A percentile compares a stretch with the other conserved stretches of the same genome.
Conservation (phyloP, 1,140 invertebrate genomes). For the Cotesia vestalis region DNA sequence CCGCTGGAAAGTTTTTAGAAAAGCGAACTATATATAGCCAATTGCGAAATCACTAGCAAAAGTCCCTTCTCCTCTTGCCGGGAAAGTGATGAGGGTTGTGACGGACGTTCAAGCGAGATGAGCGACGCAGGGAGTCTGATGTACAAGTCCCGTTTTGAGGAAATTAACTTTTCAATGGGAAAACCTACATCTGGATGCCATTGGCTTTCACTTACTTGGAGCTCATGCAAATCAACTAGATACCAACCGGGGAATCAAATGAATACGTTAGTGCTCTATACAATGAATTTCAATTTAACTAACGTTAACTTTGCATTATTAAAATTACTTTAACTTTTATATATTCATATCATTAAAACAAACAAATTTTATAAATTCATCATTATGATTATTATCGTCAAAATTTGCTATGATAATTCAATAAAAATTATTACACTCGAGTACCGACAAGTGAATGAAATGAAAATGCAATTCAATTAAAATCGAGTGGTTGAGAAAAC, state of each 20-base stretch:
- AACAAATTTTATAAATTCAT: too few species aligned
- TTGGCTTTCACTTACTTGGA: constrained; percentile 12
- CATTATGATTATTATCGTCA: too few species aligned
- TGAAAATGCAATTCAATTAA: background rate
- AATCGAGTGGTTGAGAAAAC: background rate
- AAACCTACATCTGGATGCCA: constrained; percentile 16
- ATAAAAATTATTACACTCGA: background rate
- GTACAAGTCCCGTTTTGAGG: constrained; percentile 16
- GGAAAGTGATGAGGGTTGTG: constrained; percentile 11
- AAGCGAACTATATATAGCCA: background rate
- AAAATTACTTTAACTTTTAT: too few species aligned
- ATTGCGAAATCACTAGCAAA: background rate
- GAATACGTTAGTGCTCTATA: constrained; percentile 6
- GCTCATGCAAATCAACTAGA: constrained; percentile 12
- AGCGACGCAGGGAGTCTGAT: background rate
- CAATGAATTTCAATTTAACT: background rate
- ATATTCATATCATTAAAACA: too few species aligned
- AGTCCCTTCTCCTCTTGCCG: background rate
- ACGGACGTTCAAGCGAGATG: background rate
- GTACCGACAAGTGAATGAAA: too few species aligned
- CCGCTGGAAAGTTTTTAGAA: too few species aligned
- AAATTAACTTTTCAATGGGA: constrained; percentile 20
- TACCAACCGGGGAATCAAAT: background rate
- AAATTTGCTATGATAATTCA: background rate
- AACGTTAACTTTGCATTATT: too few species aligned